phyloP scores from a whole-genome alignment of 1,140 invertebrate species.

The Drosophila persimilis region DNA sequence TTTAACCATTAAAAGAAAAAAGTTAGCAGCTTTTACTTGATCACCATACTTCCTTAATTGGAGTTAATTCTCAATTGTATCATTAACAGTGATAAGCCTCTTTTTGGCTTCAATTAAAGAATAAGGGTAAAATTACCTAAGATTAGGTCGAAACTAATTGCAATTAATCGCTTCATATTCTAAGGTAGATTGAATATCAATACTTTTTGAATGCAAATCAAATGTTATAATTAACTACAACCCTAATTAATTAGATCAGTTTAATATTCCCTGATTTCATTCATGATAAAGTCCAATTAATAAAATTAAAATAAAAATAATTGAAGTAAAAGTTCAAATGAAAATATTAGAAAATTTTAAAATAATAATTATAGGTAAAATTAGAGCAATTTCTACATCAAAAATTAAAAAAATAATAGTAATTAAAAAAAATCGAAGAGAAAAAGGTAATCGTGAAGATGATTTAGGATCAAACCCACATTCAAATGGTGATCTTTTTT shows the following conservation, averaged over 20 bases:
- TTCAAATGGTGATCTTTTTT: conserved; percentile 86
- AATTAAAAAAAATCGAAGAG: conserved; percentile 82
- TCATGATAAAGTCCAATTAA: conserved; percentile 85
- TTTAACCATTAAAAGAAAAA: conserved; percentile 83
- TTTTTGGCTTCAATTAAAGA: conserved; percentile 85
- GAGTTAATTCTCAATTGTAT: conserved; percentile 61
- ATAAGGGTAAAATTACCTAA: conserved; percentile 83
- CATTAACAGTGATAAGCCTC: conserved; percentile 81
- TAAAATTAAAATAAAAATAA: conserved; percentile 85
- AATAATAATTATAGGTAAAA: conserved; percentile 59
- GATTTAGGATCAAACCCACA: conserved; percentile 86
- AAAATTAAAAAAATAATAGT: conserved; percentile 85
- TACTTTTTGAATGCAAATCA: conserved; percentile 87
- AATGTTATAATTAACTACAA: conserved; percentile 87
- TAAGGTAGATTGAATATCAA: conserved; percentile 83
- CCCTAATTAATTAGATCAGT: conserved; percentile 85
- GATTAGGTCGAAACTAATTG: conserved; percentile 86
- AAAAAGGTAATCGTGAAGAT: conserved; percentile 84
- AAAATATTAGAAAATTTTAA: conserved; percentile 75
- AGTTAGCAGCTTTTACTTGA: conserved; percentile 83
- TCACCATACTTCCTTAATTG: conserved; percentile 83
- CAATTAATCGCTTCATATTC: too few species aligned
- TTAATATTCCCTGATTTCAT: conserved; percentile 86
- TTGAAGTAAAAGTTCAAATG: conserved; percentile 79
- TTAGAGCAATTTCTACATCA: conserved; percentile 63